Base-by-base conservation (phyloP, 2,888 invertebrate species). In the Aradus depressus region DNA sequence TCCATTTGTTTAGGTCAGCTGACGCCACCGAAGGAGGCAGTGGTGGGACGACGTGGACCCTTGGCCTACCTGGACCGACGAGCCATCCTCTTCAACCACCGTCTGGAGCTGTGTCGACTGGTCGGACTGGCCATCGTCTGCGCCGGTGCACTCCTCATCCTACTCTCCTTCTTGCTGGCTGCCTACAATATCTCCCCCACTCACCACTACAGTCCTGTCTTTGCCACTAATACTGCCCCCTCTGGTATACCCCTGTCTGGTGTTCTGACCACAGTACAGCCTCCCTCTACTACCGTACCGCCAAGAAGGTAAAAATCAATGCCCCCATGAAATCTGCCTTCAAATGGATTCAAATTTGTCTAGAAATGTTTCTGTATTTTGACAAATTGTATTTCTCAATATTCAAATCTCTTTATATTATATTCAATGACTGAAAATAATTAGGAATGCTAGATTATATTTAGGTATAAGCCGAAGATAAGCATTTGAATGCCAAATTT, bases 221-320 rank as follows among this genome's bases (percentile, higher is more conserved):
- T 47, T 16, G 23, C 47, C 6, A 28, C 35, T 3, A 21, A 25
- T 16, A 26, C 28, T 25, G 16, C 35, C 4, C 18, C 35, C 4
- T 49, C 49, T 12, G 49, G 49, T 3, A 56, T 56, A 32, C 56
- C 56, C 6, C 41, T 56, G 4, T 51, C 51, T n/a, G 56, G 56
- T 19, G 56, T 56, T 22, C 51, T 56, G 31, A 56, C 53, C 2
- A 49, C 51, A 14, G 56, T 56, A 2, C 56, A 56, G 37, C 56
- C 56, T 4, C 50, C 53, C 4, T 35, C 51, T 18, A 44, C 44
- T 18, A 35, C 52, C 5, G 47, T 52, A 2, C 47, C 50, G 16
- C 50, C 55, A 8, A 22, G 52, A 16, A 50, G 55, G 32, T 55
- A 55, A 52, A 52, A 42, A 39, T 31, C 12, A 31, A 31, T 12